Conservation (phyloP, 2,888 invertebrate genomes). For the Conchocele bisecta region DNA sequence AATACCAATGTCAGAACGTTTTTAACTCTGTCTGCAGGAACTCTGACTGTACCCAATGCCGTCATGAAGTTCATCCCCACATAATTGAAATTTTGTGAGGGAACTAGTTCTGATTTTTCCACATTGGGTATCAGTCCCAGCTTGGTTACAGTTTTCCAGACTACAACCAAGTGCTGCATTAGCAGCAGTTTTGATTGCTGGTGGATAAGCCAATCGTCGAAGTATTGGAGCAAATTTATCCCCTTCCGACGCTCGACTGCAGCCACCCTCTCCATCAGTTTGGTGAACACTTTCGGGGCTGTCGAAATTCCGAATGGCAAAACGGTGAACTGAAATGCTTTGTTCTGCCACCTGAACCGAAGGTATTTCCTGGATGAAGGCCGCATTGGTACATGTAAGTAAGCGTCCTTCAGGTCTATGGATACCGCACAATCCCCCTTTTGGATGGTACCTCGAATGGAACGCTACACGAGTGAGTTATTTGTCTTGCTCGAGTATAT, state of each 20-base stretch:
- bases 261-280: background rate
- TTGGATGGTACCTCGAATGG: background rate
- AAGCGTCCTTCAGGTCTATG: background rate
- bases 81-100: constrained; percentile 31
- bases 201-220: constrained; percentile 2
- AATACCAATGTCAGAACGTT: background rate
- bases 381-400: constrained; percentile 1
- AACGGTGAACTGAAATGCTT: background rate
- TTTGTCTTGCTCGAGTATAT: no score
- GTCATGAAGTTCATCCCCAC: constrained; percentile 13
- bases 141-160: background rate
- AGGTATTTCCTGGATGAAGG: background rate
- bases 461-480: no score
- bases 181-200: background rate
- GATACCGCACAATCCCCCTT: background rate
- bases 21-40: background rate
- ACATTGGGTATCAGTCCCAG: constrained; percentile 4
- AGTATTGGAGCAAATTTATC: background rate
- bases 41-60: background rate
- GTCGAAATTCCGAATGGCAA: background rate
- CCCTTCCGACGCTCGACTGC: background rate
- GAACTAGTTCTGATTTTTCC: constrained; percentile 24
- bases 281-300: background rate
- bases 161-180: background rate
- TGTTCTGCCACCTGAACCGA: background rate